A percentile compares a stretch with the other conserved stretches of the same genome.
Evolutionary conservation across 2,888 invertebrate species (phyloP).

Genomic region (Gastracanthus pulcherrimus): DNA sequence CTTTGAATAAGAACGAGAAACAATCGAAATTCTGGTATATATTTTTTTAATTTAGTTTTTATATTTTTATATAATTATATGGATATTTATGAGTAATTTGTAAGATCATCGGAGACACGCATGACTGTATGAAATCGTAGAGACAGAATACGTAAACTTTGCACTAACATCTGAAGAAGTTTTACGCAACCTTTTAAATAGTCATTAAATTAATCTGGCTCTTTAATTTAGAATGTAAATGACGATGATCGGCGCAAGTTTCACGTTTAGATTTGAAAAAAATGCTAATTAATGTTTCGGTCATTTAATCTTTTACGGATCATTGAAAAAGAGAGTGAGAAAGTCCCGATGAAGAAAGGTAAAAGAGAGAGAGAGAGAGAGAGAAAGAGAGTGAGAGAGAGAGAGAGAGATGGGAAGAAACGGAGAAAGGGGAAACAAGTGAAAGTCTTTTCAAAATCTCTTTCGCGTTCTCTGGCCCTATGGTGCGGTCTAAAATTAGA

Average conservation of each 20-base stretch:
- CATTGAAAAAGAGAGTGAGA: conserved; percentile 54
- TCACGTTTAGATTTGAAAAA: not conserved
- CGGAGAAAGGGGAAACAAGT: conserved; percentile 4
- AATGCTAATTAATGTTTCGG: not conserved
- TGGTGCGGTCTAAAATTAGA: conserved; percentile 19
- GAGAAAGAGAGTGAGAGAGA: not conserved
- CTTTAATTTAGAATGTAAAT: no score
- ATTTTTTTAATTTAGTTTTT: no score
- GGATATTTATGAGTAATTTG: no score
- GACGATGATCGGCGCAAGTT: no score
- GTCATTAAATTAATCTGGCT: no score
- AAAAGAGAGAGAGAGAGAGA: not conserved
- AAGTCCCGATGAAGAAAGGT: conserved; percentile 9
- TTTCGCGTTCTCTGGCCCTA: not conserved
- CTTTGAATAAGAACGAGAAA: not conserved
- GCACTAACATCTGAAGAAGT: no score
- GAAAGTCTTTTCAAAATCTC: conserved; percentile 20
- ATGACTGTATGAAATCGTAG: no score
- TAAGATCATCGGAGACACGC: no score
- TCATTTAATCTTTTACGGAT: not conserved
- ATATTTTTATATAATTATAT: no score
- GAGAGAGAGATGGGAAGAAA: not conserved
- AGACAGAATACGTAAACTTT: no score
- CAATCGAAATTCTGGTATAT: not conserved
- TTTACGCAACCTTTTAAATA: no score